Conservation (phyloP, 30 jellyfish, hydroid and myxozoan genomes). For the Rhopilema esculentum region DNA sequence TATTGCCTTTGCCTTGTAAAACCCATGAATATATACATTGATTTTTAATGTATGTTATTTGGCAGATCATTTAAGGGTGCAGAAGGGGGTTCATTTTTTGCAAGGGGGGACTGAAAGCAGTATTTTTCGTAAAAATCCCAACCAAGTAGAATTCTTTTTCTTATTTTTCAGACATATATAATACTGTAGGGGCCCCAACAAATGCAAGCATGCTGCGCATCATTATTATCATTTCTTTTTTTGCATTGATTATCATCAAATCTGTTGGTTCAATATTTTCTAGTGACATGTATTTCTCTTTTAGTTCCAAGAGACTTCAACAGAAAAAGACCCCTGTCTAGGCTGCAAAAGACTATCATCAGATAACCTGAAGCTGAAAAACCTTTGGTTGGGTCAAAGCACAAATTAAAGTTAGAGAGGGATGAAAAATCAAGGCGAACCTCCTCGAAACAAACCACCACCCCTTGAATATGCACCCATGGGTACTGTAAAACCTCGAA, state of each 20-base stretch:
- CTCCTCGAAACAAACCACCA: not conserved
- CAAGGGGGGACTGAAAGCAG: not conserved
- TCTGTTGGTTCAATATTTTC: not conserved
- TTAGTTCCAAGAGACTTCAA: conserved; percentile 14
- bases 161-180: not conserved
- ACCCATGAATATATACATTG: too few species aligned
- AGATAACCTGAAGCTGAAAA: not conserved
- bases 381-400: conserved; percentile 17
- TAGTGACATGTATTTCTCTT: not conserved
- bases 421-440: not conserved
- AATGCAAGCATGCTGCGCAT: not conserved
- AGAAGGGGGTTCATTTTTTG: not conserved
- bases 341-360: not conserved
- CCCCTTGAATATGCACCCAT: not conserved
- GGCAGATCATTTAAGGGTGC: too few species aligned
- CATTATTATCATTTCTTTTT: not conserved
- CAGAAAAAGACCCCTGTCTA: conserved; percentile 9
- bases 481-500: not conserved
- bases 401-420: not conserved
- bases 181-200: not conserved
- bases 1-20: too few species aligned
- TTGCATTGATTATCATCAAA: not conserved
- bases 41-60: too few species aligned
- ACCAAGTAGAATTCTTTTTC: not conserved
- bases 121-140: not conserved